Evolutionary conservation across 2,113 vertebrate species (phyloP), one percentile per base, ranked within the genome.

Genomic region (Alligator mississippiensis): DNA sequence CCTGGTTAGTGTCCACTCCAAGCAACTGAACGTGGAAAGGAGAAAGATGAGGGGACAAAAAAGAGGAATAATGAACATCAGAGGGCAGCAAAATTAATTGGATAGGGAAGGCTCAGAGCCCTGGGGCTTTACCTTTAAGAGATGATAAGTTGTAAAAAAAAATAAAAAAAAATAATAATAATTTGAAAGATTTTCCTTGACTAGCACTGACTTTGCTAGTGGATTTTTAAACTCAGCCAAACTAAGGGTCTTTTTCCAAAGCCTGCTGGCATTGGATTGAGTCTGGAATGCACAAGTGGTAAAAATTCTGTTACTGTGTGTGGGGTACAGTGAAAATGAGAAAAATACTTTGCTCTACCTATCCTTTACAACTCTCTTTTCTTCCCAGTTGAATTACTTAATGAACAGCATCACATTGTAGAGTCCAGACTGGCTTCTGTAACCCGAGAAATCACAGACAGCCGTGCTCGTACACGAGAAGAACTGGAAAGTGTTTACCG

Each of bases 401-500:
- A 98, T 24, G 98, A 98, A 79, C 98, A 99, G 92, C 98, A 97
- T 77, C 96, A 57, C 21, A 82, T 98, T 76, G 21, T 98, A 84
- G 98, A 98, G 80, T 97, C 97, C 34, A 98, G 95, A 86, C 94
- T 99, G 95, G 95, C 95, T 68, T 90, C 97, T 12, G 18, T 99
- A 86, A 95, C 96, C 89, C 98, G 98, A 93, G 98, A 98, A 77
- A 99, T 99, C 96, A 98, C 98, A 2, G 98, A 98, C 27, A 97
- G 91, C 68, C 90, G 88, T 80, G 98, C 98, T 27, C 97, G 66
- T 80, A 84, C 81, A 2, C 94, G 96, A 75, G 97, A 98, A 6
- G 98, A 99, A 28, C 66, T 98, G 28, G 98, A 98, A 6, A 96
- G 83, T 19, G 85, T 98, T 54, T 99, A 99, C 92, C 93, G 77